phyloP scores from a whole-genome alignment of 2,113 vertebrate genomes.

The Thamnophis sirtalis region DNA sequence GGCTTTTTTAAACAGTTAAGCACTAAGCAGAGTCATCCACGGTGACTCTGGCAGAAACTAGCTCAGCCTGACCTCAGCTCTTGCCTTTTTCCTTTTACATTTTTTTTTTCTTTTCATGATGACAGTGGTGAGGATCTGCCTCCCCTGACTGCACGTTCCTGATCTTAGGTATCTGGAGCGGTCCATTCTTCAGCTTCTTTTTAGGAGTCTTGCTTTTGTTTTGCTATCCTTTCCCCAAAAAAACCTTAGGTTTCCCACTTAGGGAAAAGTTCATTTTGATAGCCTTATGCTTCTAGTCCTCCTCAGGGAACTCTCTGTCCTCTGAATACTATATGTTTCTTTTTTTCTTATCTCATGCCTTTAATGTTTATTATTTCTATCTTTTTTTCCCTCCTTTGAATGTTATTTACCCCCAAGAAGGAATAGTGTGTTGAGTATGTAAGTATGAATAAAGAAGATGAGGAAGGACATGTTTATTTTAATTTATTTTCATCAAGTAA shows the following conservation, averaged over 20 bases:
- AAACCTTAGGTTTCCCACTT: background rate
- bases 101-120: too few species aligned
- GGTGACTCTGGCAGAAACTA: too few species aligned
- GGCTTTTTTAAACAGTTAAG: too few species aligned
- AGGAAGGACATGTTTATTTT: background rate
- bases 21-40: too few species aligned
- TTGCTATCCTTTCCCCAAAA: background rate
- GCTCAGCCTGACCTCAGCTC: too few species aligned
- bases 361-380: background rate
- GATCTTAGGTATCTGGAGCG: background rate
- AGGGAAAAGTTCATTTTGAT: background rate
- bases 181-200: background rate
- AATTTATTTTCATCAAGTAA: slow-evolving; percentile 25
- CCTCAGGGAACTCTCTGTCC: background rate
- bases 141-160: too few species aligned
- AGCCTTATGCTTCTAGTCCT: background rate
- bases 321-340: background rate
- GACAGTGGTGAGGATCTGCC: too few species aligned
- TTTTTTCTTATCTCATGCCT: background rate
- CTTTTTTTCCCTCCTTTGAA: background rate
- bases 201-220: background rate
- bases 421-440: background rate
- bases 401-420: background rate
- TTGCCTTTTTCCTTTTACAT: too few species aligned
- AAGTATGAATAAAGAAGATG: background rate